Evolutionary conservation across 2,888 invertebrate genomes (phyloP).

Genomic region (Lasius platythorax): DNA sequence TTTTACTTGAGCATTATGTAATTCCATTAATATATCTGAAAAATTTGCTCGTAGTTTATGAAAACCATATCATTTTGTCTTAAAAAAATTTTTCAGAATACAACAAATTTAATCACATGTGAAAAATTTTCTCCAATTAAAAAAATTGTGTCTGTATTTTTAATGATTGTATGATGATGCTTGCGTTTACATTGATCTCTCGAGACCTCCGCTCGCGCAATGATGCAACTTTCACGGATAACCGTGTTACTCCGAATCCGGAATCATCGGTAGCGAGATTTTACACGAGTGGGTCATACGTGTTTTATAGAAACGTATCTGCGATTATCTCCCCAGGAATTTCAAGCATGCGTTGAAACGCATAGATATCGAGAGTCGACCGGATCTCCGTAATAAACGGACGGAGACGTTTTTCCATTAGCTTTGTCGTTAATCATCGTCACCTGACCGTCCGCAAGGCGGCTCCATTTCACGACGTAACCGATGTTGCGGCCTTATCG

Average conservation of each 20-base stretch:
- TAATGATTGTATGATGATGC: neutral
- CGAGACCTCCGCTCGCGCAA: neutral
- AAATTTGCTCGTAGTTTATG: neutral
- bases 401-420: slow-evolving; percentile 71
- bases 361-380: neutral
- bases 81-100: neutral
- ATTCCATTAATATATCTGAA: neutral
- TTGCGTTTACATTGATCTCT: neutral
- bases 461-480: slow-evolving; percentile 65
- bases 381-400: slow-evolving; percentile 58
- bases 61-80: neutral
- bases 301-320: slow-evolving; percentile 26
- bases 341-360: neutral
- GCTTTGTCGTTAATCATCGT: slow-evolving; percentile 69
- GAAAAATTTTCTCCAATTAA: neutral
- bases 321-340: slow-evolving; percentile 11
- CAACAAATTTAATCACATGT: neutral
- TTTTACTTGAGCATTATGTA: neutral
- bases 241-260: neutral
- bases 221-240: slow-evolving; percentile 25
- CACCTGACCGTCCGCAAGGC: slow-evolving; percentile 62
- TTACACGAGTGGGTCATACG: neutral
- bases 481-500: slow-evolving; percentile 58
- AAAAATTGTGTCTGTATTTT: neutral
- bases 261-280: slow-evolving; percentile 37